phyloP scores from a whole-genome alignment of 1,140 invertebrate species.

The Polypedilum vanderplanki region DNA sequence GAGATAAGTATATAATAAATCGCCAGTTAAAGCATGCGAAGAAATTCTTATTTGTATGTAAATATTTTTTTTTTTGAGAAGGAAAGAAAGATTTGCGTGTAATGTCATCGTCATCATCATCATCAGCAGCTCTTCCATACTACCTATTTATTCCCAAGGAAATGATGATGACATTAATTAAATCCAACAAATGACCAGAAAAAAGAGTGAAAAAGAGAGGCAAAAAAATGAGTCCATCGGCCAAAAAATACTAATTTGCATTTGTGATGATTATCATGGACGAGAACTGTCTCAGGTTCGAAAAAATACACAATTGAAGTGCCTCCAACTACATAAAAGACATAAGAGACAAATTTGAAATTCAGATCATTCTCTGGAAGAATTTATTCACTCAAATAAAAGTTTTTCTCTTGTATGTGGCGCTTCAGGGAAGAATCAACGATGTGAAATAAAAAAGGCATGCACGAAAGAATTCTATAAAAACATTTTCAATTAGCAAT shows the following conservation, averaged over 20 bases:
- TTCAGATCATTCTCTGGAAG: background rate
- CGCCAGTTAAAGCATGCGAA: conserved; percentile 10
- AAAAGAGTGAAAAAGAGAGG: background rate
- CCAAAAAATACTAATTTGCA: background rate
- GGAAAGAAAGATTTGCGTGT: conserved; percentile 13
- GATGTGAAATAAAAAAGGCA: background rate
- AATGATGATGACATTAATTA: conserved; percentile 22
- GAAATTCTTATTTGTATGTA: conserved; percentile 24
- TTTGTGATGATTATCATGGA: background rate
- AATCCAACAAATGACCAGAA: conserved; percentile 11
- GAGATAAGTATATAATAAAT: background rate
- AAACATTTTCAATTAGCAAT: background rate
- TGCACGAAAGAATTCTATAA: background rate
- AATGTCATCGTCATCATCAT: conserved; percentile 10
- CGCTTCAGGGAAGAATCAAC: background rate
- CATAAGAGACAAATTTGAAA: background rate
- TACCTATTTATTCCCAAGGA: background rate
- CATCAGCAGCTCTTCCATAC: background rate
- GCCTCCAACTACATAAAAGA: background rate
- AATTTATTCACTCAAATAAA: background rate
- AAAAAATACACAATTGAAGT: background rate
- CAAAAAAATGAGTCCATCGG: background rate
- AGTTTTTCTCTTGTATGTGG: background rate
- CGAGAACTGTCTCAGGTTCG: background rate
- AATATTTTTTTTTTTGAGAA: background rate